Percentiles rank a stretch among this genome's conserved stretches.
phyloP scores from a whole-genome alignment of 2,113 vertebrate species.

The Balaeniceps rex region DNA sequence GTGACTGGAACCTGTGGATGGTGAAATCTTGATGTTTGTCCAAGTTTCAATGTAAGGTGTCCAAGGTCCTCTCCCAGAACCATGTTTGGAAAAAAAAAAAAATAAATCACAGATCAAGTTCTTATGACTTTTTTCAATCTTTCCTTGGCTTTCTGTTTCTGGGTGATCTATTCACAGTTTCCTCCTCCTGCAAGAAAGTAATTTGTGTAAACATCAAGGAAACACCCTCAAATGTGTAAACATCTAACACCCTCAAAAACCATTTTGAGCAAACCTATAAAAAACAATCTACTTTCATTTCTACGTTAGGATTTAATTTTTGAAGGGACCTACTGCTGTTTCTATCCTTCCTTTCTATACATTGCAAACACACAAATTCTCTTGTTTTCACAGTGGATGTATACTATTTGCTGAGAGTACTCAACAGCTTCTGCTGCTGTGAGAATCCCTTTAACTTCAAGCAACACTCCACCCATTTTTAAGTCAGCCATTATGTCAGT shows the following conservation, averaged over 20 bases:
- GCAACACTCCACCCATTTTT: background rate
- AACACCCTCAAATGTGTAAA: too few species aligned
- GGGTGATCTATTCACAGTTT: slow-evolving; percentile 90
- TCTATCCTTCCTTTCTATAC: background rate
- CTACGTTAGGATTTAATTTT: background rate
- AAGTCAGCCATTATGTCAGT: background rate
- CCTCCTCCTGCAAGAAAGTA: slow-evolving; percentile 80
- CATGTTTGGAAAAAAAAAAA: slow-evolving; percentile 43
- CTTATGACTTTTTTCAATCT: slow-evolving; percentile 83
- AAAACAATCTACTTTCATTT: background rate
- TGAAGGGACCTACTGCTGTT: background rate
- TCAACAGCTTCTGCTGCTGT: background rate
- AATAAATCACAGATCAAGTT: slow-evolving; percentile 71
- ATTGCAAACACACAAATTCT: background rate
- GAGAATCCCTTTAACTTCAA: background rate
- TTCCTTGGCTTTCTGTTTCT: slow-evolving; percentile 91
- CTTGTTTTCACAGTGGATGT: background rate
- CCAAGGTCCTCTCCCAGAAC: slow-evolving; percentile 74
- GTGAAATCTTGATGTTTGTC: slow-evolving; percentile 73
- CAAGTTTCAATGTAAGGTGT: slow-evolving; percentile 74
- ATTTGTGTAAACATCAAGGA: background rate
- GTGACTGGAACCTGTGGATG: slow-evolving; percentile 73
- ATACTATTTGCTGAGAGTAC: background rate
- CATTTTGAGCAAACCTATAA: background rate
- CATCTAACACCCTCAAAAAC: background rate